Percentiles rank a stretch among this genome's conserved stretches.
Evolutionary conservation across 1,140 invertebrate species (phyloP).

Genomic region (Drosophila orena): DNA sequence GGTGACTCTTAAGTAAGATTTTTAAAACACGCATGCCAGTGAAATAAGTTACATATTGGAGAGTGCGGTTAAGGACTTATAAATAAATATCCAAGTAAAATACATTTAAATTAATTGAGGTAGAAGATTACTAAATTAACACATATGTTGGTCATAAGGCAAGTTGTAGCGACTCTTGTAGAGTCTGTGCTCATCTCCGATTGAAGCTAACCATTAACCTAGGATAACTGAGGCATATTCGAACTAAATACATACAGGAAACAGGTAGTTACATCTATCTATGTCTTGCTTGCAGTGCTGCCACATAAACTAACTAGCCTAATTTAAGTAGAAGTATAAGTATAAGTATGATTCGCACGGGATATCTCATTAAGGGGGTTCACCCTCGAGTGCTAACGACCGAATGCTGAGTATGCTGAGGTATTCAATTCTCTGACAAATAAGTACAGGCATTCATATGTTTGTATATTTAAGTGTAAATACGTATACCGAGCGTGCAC

Average conservation of each 20-base stretch:
- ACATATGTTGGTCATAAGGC: conserved; percentile 77
- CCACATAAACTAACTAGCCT: conserved; percentile 32
- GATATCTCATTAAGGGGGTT: conserved; percentile 20
- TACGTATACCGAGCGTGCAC: conserved; percentile 33
- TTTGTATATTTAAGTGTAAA: conserved; percentile 27
- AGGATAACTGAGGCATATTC: conserved; percentile 58
- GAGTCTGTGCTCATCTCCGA: conserved; percentile 63
- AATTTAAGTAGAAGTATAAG: conserved; percentile 23
- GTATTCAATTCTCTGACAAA: conserved; percentile 68
- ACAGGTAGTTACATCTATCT: conserved; percentile 47
- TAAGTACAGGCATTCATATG: conserved; percentile 51
- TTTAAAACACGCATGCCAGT: conserved; percentile 14
- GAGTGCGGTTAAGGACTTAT: conserved; percentile 53
- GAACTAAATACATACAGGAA: conserved; percentile 60
- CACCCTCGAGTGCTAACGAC: conserved; percentile 12
- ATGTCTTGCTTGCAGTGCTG: conserved; percentile 31
- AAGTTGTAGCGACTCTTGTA: conserved; percentile 74
- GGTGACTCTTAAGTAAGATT: conserved; percentile 43
- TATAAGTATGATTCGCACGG: conserved; percentile 28
- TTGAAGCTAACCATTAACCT: conserved; percentile 70
- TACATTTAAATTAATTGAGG: conserved; percentile 78
- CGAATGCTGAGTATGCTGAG: conserved; percentile 62
- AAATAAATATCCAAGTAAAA: conserved; percentile 70
- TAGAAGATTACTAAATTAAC: conserved; percentile 82
- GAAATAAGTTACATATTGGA: conserved; percentile 24